phyloP scores from a whole-genome alignment of 2,113 vertebrate genomes.

The Oncorhynchus clarkii region DNA sequence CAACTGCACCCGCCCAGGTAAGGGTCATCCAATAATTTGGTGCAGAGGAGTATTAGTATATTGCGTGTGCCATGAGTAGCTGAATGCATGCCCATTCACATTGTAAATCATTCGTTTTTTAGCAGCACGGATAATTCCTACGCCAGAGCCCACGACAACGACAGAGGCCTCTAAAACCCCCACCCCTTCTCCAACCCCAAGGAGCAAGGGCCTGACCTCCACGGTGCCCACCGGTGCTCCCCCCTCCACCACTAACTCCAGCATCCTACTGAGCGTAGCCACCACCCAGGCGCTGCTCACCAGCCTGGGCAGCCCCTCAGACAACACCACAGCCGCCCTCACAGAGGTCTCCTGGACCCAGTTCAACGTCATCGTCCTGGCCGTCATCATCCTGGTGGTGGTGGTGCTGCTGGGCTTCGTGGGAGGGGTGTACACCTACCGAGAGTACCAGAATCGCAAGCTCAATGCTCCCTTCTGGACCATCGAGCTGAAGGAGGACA shows the following conservation, averaged over 20 bases:
- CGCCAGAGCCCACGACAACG: conserved; percentile 29
- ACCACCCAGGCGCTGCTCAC: conserved; percentile 74
- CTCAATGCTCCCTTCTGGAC: conserved; percentile 98
- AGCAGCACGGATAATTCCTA: conserved; percentile 47
- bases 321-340: conserved; percentile 84
- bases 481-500: conserved; percentile 98
- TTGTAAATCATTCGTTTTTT: conserved; percentile 1
- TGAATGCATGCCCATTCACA: neutral
- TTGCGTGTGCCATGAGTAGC: too few relatives aligned
- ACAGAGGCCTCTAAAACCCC: conserved; percentile 16
- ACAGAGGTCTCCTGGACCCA: conserved; percentile 96
- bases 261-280: conserved; percentile 60
- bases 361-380: conserved; percentile 95
- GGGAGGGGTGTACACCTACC: conserved; percentile 92
- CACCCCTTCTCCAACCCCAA: conserved; percentile 41
- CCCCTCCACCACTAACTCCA: conserved; percentile 49
- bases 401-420: conserved; percentile 93
- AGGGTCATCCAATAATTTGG: neutral
- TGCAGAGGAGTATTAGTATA: neutral
- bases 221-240: neutral
- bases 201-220: conserved; percentile 62
- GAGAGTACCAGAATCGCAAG: conserved; percentile 95
- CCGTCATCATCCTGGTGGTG: conserved; percentile 93
- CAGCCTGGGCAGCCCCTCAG: conserved; percentile 77
- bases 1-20: conserved; percentile 84